A percentile compares a stretch with the other conserved stretches of the same genome.
Conservation (phyloP, 2,113 vertebrate genomes). For the Athene cunicularia region DNA sequence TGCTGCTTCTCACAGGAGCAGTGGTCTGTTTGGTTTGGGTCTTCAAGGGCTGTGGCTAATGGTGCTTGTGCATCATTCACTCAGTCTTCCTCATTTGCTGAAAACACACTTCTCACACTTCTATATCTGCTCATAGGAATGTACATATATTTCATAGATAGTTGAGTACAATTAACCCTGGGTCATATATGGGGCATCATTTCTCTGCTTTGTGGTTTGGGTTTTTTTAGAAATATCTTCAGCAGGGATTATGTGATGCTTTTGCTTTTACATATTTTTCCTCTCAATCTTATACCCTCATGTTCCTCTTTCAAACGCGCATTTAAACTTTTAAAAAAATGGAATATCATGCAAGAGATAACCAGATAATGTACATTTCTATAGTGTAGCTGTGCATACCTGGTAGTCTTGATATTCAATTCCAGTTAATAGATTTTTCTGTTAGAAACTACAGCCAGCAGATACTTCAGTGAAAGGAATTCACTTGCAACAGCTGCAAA, state of each 20-base stretch:
- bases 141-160: background rate
- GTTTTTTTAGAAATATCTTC: background rate
- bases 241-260: background rate
- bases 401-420: background rate
- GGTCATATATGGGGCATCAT: background rate
- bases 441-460: background rate
- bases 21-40: background rate
- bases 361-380: background rate
- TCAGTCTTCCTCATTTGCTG: background rate
- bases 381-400: background rate
- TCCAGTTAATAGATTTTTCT: background rate
- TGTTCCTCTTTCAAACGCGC: background rate
- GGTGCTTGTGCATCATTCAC: background rate
- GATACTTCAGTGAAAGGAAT: background rate
- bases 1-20: background rate
- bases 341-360: background rate
- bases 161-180: background rate
- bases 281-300: background rate
- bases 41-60: background rate
- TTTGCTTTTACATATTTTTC: background rate
- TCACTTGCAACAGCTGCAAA: background rate
- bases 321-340: background rate
- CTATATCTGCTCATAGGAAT: background rate
- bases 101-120: background rate
- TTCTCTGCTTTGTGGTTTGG: background rate